phyloP scores from a whole-genome alignment of 2,113 vertebrate genomes.

The Choloepus hoffmanni region DNA sequence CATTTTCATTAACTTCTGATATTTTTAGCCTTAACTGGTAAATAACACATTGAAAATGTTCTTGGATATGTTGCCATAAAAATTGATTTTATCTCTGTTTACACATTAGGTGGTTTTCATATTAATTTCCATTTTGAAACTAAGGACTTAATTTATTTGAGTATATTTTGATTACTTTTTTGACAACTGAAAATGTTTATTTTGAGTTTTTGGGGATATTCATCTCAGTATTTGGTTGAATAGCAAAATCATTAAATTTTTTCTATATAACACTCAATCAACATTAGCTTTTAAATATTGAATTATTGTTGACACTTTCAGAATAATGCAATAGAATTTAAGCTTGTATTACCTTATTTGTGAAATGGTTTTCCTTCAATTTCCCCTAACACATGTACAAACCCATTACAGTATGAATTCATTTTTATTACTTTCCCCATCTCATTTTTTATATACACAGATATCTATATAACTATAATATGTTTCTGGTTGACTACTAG shows the following conservation, averaged over 20 bases:
- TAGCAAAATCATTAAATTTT: slow-evolving; percentile 59
- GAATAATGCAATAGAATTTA: neutral
- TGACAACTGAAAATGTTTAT: slow-evolving; percentile 68
- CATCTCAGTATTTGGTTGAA: slow-evolving; percentile 50
- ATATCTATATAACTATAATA: neutral
- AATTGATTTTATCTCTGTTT: slow-evolving; percentile 50
- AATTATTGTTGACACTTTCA: neutral
- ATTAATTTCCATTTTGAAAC: slow-evolving; percentile 65
- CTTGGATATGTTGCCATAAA: slow-evolving; percentile 59
- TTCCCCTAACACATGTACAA: neutral
- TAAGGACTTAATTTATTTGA: slow-evolving; percentile 63
- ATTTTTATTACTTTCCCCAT: neutral
- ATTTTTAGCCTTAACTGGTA: slow-evolving; percentile 56
- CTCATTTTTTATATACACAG: neutral
- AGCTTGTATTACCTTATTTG: slow-evolving; percentile 6
- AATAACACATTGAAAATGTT: slow-evolving; percentile 43
- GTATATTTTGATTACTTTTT: slow-evolving; percentile 70
- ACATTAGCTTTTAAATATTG: slow-evolving; percentile 47
- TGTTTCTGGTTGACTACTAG: neutral
- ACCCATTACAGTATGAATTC: neutral
- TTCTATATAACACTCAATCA: slow-evolving; percentile 20
- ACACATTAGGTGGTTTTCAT: neutral
- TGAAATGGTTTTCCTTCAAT: neutral
- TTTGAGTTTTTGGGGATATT: slow-evolving; percentile 45
- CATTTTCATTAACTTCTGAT: slow-evolving; percentile 53